These are phyloP conservation scores for Lasioglossum oenotherae DNA, from an alignment of 2,888 invertebrate species.

Conservation along the genomic window DNA sequence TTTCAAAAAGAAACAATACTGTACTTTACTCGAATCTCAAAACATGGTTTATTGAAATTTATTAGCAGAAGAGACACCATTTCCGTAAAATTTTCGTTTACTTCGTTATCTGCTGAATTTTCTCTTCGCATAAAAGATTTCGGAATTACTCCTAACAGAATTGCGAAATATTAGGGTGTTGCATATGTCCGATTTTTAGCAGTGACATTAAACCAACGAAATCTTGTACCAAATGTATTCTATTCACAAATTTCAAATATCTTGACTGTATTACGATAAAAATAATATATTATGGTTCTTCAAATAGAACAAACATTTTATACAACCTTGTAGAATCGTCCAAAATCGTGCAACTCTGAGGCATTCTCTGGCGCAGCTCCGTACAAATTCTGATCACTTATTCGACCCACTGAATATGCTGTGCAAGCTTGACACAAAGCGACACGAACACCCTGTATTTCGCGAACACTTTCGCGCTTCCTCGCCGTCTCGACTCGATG, in stretches of 20 bases:
- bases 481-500: slow-evolving; percentile 24
- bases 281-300: no score
- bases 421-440: neutral
- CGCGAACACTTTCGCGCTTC: slow-evolving; percentile 54
- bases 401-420: neutral
- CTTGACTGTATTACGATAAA: no score
- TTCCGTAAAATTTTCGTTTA: neutral
- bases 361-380: neutral
- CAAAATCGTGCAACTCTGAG: neutral
- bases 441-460: slow-evolving; percentile 42
- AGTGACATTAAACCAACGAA: no score
- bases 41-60: neutral
- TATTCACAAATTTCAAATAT: no score
- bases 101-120: no score
- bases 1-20: neutral
- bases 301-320: neutral
- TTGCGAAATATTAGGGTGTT: neutral
- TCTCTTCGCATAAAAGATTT: neutral
- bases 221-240: no score
- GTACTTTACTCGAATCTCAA: neutral
- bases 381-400: neutral
- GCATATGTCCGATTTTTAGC: no score
- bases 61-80: neutral
- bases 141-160: neutral
- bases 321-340: neutral